A percentile compares a stretch with the other conserved stretches of the same genome.
phyloP scores from a whole-genome alignment of 2,888 invertebrate genomes.

The Hanleya hanleyi region DNA sequence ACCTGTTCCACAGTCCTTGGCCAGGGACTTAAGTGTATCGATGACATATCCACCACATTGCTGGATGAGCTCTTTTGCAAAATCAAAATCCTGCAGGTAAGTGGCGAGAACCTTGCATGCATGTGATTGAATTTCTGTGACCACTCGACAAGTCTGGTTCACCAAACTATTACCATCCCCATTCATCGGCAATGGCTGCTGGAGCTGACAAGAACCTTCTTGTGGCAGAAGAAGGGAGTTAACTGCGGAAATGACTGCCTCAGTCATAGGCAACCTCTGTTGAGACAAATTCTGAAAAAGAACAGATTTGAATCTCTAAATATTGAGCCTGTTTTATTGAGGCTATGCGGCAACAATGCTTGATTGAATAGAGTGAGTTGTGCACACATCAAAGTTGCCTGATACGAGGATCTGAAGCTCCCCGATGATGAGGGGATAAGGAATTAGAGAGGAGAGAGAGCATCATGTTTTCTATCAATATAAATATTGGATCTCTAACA shows the following conservation, averaged over 20 bases:
- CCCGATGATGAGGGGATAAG: no score
- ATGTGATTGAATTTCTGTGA: slow-evolving; percentile 72
- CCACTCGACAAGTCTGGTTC: slow-evolving; percentile 70
- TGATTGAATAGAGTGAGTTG: no score
- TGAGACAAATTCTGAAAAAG: slow-evolving; percentile 55
- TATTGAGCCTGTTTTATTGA: no score
- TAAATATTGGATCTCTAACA: no score
- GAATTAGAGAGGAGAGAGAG: no score
- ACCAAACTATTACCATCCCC: slow-evolving; percentile 66
- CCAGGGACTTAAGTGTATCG: slow-evolving; percentile 70
- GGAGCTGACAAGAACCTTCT: slow-evolving; percentile 57
- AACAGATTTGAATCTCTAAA: no score
- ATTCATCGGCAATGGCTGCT: slow-evolving; percentile 57
- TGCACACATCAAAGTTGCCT: no score
- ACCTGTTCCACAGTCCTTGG: slow-evolving; percentile 70
- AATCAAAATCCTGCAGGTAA: slow-evolving; percentile 65
- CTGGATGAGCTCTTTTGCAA: slow-evolving; percentile 68
- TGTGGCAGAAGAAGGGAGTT: slow-evolving; percentile 60
- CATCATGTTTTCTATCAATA: no score
- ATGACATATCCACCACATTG: slow-evolving; percentile 65
- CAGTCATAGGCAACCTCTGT: slow-evolving; percentile 61
- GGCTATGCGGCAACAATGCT: no score
- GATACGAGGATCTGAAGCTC: no score
- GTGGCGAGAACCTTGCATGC: slow-evolving; percentile 69
- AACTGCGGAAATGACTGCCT: slow-evolving; percentile 65